A percentile compares a stretch with the other conserved stretches of the same genome.
These are phyloP conservation scores for Scaptomyza reducta DNA, from an alignment of 2,888 invertebrate genomes.

Conservation along the genomic window DNA sequence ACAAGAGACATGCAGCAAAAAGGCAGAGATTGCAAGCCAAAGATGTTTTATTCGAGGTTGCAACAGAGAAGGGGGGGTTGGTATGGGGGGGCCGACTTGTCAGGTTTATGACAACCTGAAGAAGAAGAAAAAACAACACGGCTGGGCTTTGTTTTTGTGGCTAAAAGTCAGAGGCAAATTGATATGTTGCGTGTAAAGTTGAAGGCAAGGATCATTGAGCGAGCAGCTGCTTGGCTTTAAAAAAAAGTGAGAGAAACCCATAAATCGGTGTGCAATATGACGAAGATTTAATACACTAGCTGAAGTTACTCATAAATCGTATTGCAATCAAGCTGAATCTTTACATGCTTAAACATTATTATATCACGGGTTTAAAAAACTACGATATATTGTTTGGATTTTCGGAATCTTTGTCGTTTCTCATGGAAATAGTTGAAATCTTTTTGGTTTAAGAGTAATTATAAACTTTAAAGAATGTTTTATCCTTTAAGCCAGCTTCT, in stretches of 20 bases:
- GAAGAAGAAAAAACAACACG: slow-evolving; percentile 1
- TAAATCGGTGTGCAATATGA: not conserved
- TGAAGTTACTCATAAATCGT: not conserved
- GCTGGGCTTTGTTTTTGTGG: slow-evolving; percentile 30
- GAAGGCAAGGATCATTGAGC: slow-evolving; percentile 27
- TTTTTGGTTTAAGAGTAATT: too few relatives aligned
- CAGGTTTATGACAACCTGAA: slow-evolving; percentile 52
- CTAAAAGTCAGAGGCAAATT: slow-evolving; percentile 53
- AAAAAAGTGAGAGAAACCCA: not conserved
- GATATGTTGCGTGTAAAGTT: slow-evolving; percentile 42
- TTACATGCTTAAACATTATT: too few relatives aligned
- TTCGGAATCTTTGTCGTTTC: too few relatives aligned
- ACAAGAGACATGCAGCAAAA: slow-evolving; percentile 26
- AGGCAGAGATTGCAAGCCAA: slow-evolving; percentile 49
- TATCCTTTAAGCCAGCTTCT: too few relatives aligned
- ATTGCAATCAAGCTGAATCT: too few relatives aligned
- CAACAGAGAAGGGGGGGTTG: slow-evolving; percentile 16
- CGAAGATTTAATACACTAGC: slow-evolving; percentile 5
- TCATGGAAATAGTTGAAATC: too few relatives aligned
- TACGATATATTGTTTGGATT: too few relatives aligned
- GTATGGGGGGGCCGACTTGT: slow-evolving; percentile 53
- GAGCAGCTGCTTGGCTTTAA: slow-evolving; percentile 25
- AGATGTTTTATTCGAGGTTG: slow-evolving; percentile 46
- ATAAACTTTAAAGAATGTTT: too few relatives aligned
- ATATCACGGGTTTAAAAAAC: too few relatives aligned